A percentile compares a stretch with the other conserved stretches of the same genome.
These are phyloP conservation scores for Aphaenogaster rudis DNA, from an alignment of 1,140 invertebrate genomes.

Conservation along the genomic window DNA sequence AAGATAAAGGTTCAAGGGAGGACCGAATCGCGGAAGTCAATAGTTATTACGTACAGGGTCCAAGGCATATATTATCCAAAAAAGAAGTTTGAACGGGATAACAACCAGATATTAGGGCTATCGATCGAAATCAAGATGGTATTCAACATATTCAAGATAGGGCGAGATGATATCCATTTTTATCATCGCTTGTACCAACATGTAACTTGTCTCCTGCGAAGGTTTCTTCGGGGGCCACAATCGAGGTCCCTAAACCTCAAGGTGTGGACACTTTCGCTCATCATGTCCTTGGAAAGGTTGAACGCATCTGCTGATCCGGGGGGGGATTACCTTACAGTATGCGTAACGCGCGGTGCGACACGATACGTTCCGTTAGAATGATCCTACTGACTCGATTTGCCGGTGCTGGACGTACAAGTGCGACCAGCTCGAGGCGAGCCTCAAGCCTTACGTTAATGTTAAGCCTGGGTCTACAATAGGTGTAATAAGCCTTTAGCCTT, in stretches of 20 bases:
- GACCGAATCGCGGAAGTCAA: background rate
- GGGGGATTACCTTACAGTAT: conserved; percentile 69
- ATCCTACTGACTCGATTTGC: conserved; percentile 74
- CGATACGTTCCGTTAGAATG: conserved; percentile 72
- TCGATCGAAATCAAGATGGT: background rate
- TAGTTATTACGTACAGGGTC: background rate
- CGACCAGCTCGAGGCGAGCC: conserved; percentile 28
- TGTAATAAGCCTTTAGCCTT: no score
- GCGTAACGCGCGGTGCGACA: conserved; percentile 70
- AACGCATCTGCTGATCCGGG: conserved; percentile 62
- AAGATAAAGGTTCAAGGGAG: background rate
- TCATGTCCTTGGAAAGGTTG: conserved; percentile 65
- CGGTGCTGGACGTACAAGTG: conserved; percentile 49
- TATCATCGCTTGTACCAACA: background rate
- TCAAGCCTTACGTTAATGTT: background rate
- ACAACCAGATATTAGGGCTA: background rate
- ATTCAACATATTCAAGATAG: background rate
- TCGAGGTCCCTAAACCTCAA: background rate
- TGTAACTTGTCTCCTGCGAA: background rate
- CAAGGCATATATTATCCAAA: background rate
- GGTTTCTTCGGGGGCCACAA: background rate
- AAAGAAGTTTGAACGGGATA: background rate
- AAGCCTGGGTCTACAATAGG: background rate
- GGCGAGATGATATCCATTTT: background rate
- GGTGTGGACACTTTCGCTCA: conserved; percentile 62